Base-by-base conservation (phyloP, 2,797 vertebrate genomes). In the Heterohyrax brucei region DNA sequence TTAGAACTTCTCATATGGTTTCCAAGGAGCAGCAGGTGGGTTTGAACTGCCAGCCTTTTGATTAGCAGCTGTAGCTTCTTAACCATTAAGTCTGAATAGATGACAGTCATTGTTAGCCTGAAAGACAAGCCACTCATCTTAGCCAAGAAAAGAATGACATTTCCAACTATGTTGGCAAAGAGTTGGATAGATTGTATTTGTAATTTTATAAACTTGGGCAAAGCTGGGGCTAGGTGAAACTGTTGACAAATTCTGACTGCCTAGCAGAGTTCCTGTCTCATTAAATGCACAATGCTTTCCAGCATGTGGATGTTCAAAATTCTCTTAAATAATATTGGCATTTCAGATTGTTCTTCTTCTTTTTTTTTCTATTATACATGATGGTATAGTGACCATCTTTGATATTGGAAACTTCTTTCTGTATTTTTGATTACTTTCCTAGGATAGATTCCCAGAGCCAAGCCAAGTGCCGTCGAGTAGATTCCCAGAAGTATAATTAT, bases 361-460 rank as follows among this genome's bases (percentile, higher is more conserved):
- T 46, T 13, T 72, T 56, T 80, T 84, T 80, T 84, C 56, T 77
- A 46, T 72, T 85, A 59, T 87, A 81, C 13, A 24, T 77, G 92
- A 89, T 90, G 48, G 46, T 53, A 44, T 24, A n/a, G 53, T 64
- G 62, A n/a, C 83, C 79, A 70, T 93, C 82, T 93, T 61, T 86
- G 82, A 5, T 28, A 16, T 30, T 79, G 10, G 7, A 86, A 28
- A 26, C 7, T 64, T 66, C 33, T 61, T 87, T 39, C 75, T 82
- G 68, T 76, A 26, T 91, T 78, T 94, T 82, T 92, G 89, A 87
- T 96, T 91, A 78, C 85, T 96, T 94, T 82, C 66, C 92, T 93
- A 73, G 16, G 66, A 28, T 62, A 50, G 33, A 84, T 89, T 95
- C 85, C 85, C 86, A 92, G 95, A 95, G 39, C 39, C 39, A 39